Base-by-base conservation (phyloP, 2,797 vertebrate genomes). In the Chanos chanos region DNA sequence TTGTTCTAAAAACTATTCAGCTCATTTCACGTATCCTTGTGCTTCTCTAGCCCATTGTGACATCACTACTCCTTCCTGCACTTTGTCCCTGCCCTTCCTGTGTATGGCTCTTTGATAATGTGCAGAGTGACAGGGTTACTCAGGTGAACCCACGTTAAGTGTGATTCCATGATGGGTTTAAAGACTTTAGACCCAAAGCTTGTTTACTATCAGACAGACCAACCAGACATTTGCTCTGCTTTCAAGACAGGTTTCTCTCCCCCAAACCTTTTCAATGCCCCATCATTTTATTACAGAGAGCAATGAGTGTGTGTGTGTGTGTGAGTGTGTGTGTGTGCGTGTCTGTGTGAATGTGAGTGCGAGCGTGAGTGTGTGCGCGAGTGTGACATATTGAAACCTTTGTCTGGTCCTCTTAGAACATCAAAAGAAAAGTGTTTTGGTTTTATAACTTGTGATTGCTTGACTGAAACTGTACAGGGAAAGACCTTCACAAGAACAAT, bases 401-500 rank as follows among this genome's bases (percentile, higher is more conserved):
- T 65, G 43, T 27, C 7, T 9, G 18, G 24, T 31, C 22, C 22
- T 31, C 12, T 24, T 16, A 61, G 61, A 37, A 22, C n/a, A 0
- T 15, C 0, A 4, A 19, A n/a, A 33, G 47, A 33, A 7, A 12
- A 58, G 31, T 22, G 0, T 41, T 53, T 50, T 68, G 57, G 41
- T 10, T 69, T 64, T 70, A 54, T 24, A 54, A 22, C 33, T n/a
- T 54, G 34, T 56, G 57, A 68, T 52, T 54, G 54, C 25, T 2
- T 3, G 5, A 52, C 55, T 36, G 7, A 48, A 54, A 40, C 19
- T 36, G 4, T 19, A 44, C n/a, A 62, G 34, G 45, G 45, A 19
- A 16, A n/a, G n/a, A 59, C 45, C 75, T 77, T 49, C 51, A 49
- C 31, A 50, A 41, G 47, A 13, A 8, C 37, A 31, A 48, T 21